Evolutionary conservation across 1,140 invertebrate species (phyloP).

Genomic region (Drosophila hydei): DNA sequence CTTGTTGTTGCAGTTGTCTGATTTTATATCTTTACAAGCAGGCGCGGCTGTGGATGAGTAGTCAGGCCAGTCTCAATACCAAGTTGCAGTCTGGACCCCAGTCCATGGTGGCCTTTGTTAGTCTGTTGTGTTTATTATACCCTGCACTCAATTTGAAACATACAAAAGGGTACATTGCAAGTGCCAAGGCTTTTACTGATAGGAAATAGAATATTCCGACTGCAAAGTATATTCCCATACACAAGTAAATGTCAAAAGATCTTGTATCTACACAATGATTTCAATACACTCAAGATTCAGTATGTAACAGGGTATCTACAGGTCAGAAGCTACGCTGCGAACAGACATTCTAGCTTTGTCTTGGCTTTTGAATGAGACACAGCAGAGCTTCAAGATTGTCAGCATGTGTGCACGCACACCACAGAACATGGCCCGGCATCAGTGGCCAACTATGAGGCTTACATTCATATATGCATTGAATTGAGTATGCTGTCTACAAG

Average conservation of each 20-base stretch:
- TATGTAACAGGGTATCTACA: no score
- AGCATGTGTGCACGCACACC: slow-evolving; percentile 25
- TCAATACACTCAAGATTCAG: no score
- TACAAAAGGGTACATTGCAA: not conserved
- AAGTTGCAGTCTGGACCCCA: not conserved
- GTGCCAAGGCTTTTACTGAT: no score
- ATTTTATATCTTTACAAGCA: slow-evolving; percentile 81
- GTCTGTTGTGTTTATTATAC: slow-evolving; percentile 20
- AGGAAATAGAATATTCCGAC: no score
- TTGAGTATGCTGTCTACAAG: not conserved
- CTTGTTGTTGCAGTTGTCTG: slow-evolving; percentile 71
- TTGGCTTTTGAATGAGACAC: slow-evolving; percentile 45
- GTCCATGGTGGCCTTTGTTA: slow-evolving; percentile 28
- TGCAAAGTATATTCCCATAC: no score
- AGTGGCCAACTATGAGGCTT: slow-evolving; percentile 31
- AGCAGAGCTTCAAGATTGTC: slow-evolving; percentile 27
- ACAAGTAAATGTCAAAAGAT: no score
- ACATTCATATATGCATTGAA: slow-evolving; percentile 4
- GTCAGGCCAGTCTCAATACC: slow-evolving; percentile 24
- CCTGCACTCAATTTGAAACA: not conserved
- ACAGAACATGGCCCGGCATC: slow-evolving; percentile 26
- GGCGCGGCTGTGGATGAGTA: slow-evolving; percentile 69
- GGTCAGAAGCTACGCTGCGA: no score
- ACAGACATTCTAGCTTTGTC: slow-evolving; percentile 40
- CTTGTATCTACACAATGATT: no score